These are phyloP conservation scores for Ichneumon xanthorius DNA, from an alignment of 2,888 invertebrate genomes.

Conservation along the genomic window DNA sequence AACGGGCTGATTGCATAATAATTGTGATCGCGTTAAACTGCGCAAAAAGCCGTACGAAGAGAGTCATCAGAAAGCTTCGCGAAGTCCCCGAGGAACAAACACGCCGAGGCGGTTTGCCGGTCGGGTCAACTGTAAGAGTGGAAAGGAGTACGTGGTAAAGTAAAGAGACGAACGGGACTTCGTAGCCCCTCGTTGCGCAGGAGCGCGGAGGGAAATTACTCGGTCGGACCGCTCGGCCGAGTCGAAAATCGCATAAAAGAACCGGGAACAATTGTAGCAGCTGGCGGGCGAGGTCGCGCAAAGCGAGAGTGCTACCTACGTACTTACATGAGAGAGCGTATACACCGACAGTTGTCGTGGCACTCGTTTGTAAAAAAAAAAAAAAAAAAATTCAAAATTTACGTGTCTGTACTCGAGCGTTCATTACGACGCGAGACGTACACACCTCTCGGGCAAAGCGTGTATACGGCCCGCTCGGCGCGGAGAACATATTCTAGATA, in stretches of 20 bases:
- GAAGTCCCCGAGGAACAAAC: conserved; percentile 51
- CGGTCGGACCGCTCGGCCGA: conserved; percentile 75
- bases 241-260: conserved; percentile 76
- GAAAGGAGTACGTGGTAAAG: conserved; percentile 64
- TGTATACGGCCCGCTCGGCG: neutral
- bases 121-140: conserved; percentile 49
- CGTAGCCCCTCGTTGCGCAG: neutral
- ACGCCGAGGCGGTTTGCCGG: conserved; percentile 13
- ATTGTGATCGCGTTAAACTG: neutral
- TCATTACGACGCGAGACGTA: conserved; percentile 32
- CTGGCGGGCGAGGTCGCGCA: conserved; percentile 26
- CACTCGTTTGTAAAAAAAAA: conserved; percentile 16
- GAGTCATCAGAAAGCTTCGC: conserved; percentile 21
- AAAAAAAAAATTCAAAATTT: neutral
- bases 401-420: conserved; percentile 20
- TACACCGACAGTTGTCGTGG: conserved; percentile 45
- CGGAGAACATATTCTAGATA: conserved; percentile 39
- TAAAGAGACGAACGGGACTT: conserved; percentile 38
- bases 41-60: neutral
- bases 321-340: conserved; percentile 48
- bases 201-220: conserved; percentile 72
- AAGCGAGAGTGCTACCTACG: conserved; percentile 52
- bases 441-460: conserved; percentile 4
- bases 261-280: conserved; percentile 61
- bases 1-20: neutral